Evolutionary conservation across 2,888 invertebrate genomes (phyloP).

Genomic region (Perizoma affinitatum): DNA sequence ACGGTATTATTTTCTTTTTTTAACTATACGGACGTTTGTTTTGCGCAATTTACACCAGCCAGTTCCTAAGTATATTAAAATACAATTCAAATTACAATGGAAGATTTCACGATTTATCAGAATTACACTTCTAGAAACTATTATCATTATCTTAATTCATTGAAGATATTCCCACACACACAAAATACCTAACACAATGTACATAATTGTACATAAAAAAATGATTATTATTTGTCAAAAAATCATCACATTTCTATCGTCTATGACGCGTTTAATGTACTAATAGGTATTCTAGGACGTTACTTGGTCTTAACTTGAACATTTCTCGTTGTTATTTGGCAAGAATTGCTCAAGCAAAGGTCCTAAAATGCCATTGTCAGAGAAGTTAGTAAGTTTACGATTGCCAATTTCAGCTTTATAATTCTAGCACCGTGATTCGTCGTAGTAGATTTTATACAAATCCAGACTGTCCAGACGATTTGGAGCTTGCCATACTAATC

Average conservation of each 20-base stretch:
- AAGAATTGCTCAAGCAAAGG: too few relatives aligned
- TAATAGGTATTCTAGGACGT: neutral
- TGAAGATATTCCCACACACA: conserved; percentile 16
- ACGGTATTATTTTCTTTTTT: too few relatives aligned
- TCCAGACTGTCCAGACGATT: too few relatives aligned
- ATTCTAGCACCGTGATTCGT: neutral
- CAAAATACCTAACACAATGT: conserved; percentile 23
- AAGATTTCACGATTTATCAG: conserved; percentile 1
- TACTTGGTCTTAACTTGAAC: too few relatives aligned
- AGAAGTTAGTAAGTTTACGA: neutral
- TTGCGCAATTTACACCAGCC: conserved; percentile 10
- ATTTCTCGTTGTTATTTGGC: too few relatives aligned
- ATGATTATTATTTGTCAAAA: conserved; percentile 25
- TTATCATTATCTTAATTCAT: conserved; percentile 5
- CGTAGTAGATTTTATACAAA: neutral
- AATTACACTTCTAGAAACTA: conserved; percentile 8
- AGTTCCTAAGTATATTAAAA: neutral
- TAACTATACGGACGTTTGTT: neutral
- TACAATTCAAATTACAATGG: neutral
- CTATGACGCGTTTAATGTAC: conserved; percentile 23
- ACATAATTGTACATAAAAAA: conserved; percentile 24
- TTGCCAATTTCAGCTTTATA: neutral
- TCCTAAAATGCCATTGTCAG: neutral
- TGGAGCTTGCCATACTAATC: too few relatives aligned
- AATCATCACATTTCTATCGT: conserved; percentile 27